These are phyloP conservation scores for Hybos culiciformis DNA, from an alignment of 2,888 invertebrate genomes.

Conservation along the genomic window DNA sequence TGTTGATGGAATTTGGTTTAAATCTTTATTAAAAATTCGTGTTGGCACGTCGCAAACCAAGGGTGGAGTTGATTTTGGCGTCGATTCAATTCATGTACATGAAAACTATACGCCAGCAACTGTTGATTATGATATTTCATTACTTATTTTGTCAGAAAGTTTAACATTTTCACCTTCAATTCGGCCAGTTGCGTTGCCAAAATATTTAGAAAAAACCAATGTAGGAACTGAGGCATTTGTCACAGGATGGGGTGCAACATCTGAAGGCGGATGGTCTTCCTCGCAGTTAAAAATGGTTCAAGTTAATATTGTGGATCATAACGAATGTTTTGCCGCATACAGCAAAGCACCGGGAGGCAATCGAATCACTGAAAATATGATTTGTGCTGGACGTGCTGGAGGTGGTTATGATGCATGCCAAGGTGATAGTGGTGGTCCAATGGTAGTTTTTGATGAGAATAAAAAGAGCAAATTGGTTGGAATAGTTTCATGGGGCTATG, in stretches of 20 bases:
- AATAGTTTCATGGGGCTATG: conserved; percentile 10
- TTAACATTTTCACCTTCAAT: not conserved
- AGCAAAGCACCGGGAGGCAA: not conserved
- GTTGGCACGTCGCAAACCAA: conserved; percentile 25
- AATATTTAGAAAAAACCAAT: conserved; percentile 2
- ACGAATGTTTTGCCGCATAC: conserved; percentile 21
- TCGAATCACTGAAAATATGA: not conserved
- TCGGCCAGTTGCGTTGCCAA: not conserved
- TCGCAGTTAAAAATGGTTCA: not conserved
- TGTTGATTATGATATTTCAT: conserved; percentile 33
- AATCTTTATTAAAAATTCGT: conserved; percentile 24
- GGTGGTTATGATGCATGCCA: conserved; percentile 25
- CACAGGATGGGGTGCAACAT: conserved; percentile 3
- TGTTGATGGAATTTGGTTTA: conserved; percentile 16
- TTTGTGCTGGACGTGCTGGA: conserved; percentile 38
- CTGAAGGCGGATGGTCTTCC: not conserved
- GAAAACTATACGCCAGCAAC: conserved; percentile 24
- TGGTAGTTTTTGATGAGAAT: not conserved
- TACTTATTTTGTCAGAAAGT: conserved; percentile 19
- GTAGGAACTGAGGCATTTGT: conserved; percentile 1
- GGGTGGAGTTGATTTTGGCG: conserved; percentile 30
- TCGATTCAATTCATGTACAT: conserved; percentile 24
- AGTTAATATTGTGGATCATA: not conserved
- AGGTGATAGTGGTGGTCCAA: conserved; percentile 13
- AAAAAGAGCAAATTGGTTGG: conserved; percentile 3